phyloP scores from a whole-genome alignment of 2,888 invertebrate species.

The Melanophora roralis region DNA sequence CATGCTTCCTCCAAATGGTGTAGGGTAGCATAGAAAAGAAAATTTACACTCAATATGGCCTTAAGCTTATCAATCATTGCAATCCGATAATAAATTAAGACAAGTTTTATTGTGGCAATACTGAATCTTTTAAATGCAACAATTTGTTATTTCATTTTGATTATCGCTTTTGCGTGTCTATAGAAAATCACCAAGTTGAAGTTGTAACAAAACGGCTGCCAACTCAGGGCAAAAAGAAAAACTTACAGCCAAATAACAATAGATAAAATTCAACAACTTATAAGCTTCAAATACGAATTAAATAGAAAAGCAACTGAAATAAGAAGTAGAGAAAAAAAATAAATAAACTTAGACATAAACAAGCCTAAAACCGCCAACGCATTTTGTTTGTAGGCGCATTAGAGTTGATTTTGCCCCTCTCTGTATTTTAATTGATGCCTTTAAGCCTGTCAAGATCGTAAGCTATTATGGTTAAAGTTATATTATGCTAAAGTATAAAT shows the following conservation, averaged over 20 bases:
- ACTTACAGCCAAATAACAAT: constrained; percentile 11
- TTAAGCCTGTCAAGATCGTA: constrained; percentile 47
- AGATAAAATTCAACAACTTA: constrained; percentile 16
- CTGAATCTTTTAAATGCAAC: constrained; percentile 33
- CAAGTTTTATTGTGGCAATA: constrained; percentile 29
- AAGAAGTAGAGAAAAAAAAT: neutral
- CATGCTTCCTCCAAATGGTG: no score
- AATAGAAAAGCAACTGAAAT: neutral
- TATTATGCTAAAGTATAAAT: constrained; percentile 50
- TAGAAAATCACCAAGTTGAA: constrained; percentile 30
- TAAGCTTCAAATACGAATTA: constrained; percentile 20
- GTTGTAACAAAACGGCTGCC: constrained; percentile 57
- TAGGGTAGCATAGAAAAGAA: no score
- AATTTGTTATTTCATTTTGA: constrained; percentile 41
- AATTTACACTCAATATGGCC: neutral
- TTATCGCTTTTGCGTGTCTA: constrained; percentile 57
- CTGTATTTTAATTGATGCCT: constrained; percentile 48
- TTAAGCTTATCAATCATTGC: neutral
- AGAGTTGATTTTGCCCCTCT: neutral
- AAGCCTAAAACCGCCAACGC: constrained; percentile 56
- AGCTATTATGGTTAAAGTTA: constrained; percentile 18
- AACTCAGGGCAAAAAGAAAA: constrained; percentile 14
- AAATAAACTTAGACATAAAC: constrained; percentile 26
- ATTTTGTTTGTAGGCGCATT: constrained; percentile 59
- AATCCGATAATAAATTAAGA: neutral